Base-by-base conservation (phyloP, 2,113 vertebrate species). In the Chrysemys picta region DNA sequence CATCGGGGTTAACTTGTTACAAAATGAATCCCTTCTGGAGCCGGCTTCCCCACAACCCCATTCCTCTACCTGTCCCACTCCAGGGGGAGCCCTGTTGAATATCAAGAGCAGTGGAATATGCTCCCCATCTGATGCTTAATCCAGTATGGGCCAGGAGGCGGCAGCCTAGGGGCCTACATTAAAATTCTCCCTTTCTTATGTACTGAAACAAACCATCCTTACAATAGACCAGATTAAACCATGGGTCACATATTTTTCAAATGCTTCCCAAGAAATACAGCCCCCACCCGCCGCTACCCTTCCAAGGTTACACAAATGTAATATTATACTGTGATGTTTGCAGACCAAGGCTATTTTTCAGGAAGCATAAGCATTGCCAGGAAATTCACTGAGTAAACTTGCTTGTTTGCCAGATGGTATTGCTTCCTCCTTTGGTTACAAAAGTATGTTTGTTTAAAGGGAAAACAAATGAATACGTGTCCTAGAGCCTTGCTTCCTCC, bases 391-490 rank as follows among this genome's bases (percentile, higher is more conserved):
- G 79, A 91, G 82, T 91, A 92, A 86, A 93, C 29, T 50, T 2
- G 24, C 17, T n/a, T 27, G 5, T 54, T 88, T 83, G 91, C 62
- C 91, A 89, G 87, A 42, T 0, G 52, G 57, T 12, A 45, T 76
- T 0, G 31, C 78, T 88, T 93, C 83, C 81, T 82, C 83, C 78
- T 79, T 0, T 0, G 81, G 81, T 82, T 76, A 84, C n/a, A 81
- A 95, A 93, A 92, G 85, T 11, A 86, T 87, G 85, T 57, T 76
- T 90, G 89, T 93, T 94, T 52, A 80, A n/a, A 89, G 56, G 85
- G 75, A 89, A 87, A 96, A 85, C 86, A 93, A 88, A 89, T 47
- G 84, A 69, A 19, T 85, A 82, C 8, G 1, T 59, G 88, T 89
- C 75, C 42, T 0, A 1, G 31, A 17, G 49, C 81, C 52, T 29